Evolutionary conservation across 2,888 invertebrate genomes (phyloP).

Genomic region (Drosophila lutescens): DNA sequence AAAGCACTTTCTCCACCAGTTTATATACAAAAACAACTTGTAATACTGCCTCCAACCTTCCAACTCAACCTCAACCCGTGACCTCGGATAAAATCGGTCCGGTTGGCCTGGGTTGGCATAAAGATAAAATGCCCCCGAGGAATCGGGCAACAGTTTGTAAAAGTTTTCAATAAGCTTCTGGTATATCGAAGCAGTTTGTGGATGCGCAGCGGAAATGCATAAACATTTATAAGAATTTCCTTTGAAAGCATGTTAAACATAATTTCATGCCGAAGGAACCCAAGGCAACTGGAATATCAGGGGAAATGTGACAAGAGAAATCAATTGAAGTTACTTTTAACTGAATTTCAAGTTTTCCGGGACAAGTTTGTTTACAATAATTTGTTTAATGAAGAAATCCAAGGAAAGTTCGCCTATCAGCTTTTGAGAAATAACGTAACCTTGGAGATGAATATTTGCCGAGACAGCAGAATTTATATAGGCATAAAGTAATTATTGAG

Average conservation of each 20-base stretch:
- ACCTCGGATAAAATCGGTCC: constrained; percentile 16
- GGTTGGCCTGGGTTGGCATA: constrained; percentile 41
- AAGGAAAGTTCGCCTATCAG: not conserved
- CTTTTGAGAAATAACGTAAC: not conserved
- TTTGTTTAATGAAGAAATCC: constrained; percentile 17
- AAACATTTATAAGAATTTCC: constrained; percentile 66
- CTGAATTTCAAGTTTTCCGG: constrained; percentile 22
- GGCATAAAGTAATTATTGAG: not conserved
- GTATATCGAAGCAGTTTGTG: constrained; percentile 40
- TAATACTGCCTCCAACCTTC: constrained; percentile 2
- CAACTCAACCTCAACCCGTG: constrained; percentile 15
- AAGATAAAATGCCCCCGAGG: constrained; percentile 70
- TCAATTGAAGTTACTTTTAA: constrained; percentile 37
- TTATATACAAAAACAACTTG: constrained; percentile 16
- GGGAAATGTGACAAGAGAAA: constrained; percentile 33
- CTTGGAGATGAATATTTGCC: not conserved
- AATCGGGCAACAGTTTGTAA: constrained; percentile 61
- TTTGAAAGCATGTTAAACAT: constrained; percentile 58
- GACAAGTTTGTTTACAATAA: constrained; percentile 23
- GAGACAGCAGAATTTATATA: not conserved
- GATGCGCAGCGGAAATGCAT: constrained; percentile 65
- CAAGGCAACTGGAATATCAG: not conserved
- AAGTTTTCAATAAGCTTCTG: constrained; percentile 73
- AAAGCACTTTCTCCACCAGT: constrained; percentile 9
- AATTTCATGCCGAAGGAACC: constrained; percentile 48